phyloP scores from a whole-genome alignment of 2,797 vertebrate genomes.

The Acanthiza pusilla region DNA sequence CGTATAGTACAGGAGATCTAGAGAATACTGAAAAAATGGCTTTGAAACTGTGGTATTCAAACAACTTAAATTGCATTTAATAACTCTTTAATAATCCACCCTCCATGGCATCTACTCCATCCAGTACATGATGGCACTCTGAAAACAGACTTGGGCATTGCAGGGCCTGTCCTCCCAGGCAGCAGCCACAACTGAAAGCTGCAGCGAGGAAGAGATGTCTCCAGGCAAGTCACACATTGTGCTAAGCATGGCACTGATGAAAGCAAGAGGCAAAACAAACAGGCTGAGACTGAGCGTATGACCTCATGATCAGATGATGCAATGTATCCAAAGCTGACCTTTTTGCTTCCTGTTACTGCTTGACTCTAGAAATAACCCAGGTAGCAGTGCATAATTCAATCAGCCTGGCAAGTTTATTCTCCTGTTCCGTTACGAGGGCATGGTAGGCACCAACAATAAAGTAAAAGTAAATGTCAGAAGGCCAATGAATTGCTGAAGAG shows the following conservation, averaged over 20 bases:
- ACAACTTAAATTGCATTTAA: not conserved
- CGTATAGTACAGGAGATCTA: not conserved
- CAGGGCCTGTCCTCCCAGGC: not conserved
- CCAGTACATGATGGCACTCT: not conserved
- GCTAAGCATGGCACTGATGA: not conserved
- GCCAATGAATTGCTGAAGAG: constrained; percentile 47
- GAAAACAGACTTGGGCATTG: not conserved
- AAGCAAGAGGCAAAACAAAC: constrained; percentile 26
- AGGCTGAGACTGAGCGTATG: not conserved
- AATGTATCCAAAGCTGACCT: constrained; percentile 29
- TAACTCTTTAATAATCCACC: not conserved
- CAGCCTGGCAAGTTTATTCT: constrained; percentile 15
- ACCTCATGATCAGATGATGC: constrained; percentile 12
- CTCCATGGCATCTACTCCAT: not conserved
- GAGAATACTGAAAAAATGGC: not conserved
- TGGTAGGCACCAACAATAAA: constrained; percentile 52
- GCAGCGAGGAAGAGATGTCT: not conserved
- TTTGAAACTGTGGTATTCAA: not conserved
- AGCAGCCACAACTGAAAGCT: not conserved
- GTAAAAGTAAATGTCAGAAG: constrained; percentile 61
- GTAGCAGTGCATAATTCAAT: constrained; percentile 54
- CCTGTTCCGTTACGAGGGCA: not conserved
- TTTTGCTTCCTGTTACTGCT: constrained; percentile 26
- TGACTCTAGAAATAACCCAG: constrained; percentile 27
- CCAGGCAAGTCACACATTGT: not conserved